Percentiles rank a stretch among this genome's conserved stretches.
These are phyloP conservation scores for Otolemur crassicaudatus DNA, from an alignment of 2,797 vertebrate species.

Conservation along the genomic window DNA sequence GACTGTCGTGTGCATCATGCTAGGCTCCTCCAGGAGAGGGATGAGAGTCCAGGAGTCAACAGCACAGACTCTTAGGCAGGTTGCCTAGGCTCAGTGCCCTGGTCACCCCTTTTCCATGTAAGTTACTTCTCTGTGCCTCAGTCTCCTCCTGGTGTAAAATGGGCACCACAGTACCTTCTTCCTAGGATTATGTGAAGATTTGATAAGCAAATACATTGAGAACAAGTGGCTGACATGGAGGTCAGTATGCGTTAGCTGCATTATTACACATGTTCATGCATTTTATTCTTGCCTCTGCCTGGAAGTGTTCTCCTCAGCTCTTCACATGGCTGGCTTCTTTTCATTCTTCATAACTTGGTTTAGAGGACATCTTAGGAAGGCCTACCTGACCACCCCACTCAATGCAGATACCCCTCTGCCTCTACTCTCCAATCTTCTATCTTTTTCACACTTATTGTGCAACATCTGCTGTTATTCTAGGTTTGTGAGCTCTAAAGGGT, in stretches of 20 bases:
- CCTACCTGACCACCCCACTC: too few species aligned
- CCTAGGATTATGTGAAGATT: background rate
- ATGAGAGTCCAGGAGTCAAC: background rate
- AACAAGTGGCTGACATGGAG: background rate
- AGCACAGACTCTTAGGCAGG: background rate
- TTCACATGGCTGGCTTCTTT: accelerated
- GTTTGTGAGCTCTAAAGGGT: background rate
- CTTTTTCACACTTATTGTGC: background rate
- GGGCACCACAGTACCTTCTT: background rate
- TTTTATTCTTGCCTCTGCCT: background rate
- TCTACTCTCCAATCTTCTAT: too few species aligned
- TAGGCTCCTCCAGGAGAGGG: background rate
- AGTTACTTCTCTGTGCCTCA: slow-evolving; percentile 1
- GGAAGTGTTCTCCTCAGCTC: background rate
- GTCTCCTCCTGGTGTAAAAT: background rate
- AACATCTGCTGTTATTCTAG: background rate
- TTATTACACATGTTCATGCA: accelerated
- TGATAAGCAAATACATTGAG: background rate
- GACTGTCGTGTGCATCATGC: background rate
- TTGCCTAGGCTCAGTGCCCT: background rate
- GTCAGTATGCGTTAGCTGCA: background rate
- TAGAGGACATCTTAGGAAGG: background rate
- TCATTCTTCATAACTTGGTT: background rate
- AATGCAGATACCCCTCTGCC: too few species aligned
- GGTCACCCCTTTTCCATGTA: background rate